Conservation (phyloP, 1,140 invertebrate genomes). For the Penaeus japonicus region DNA sequence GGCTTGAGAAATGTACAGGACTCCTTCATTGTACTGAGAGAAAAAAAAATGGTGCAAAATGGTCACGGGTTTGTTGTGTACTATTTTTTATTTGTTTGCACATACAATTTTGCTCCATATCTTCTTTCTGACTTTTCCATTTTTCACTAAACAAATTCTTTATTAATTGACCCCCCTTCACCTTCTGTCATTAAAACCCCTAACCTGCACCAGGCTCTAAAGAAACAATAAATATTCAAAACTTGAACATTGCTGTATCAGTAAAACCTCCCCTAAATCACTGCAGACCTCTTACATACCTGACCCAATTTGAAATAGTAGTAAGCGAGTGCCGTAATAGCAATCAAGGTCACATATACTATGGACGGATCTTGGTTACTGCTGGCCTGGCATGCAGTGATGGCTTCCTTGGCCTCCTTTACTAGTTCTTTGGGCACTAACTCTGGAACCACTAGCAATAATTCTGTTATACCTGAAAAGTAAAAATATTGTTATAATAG, state of each 20-base stretch:
- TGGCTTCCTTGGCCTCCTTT: not conserved
- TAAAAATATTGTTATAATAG: not conserved
- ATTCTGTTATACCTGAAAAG: conserved; percentile 26
- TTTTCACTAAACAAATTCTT: no score
- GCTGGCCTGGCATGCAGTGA: not conserved
- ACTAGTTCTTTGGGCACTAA: conserved; percentile 12
- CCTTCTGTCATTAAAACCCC: no score
- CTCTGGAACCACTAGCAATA: conserved; percentile 34
- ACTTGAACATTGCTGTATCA: no score
- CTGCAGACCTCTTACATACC: not conserved
- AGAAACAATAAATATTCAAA: no score
- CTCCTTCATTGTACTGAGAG: conserved; percentile 30
- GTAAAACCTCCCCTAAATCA: no score
- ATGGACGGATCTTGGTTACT: conserved; percentile 19
- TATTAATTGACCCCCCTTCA: no score
- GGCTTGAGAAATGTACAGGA: not conserved
- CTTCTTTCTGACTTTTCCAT: no score
- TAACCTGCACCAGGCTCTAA: no score
- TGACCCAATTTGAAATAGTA: conserved; percentile 27
- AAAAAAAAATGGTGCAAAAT: not conserved
- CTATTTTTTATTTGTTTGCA: no score
- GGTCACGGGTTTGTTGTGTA: no score
- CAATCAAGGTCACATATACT: not conserved
- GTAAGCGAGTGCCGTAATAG: conserved; percentile 21
- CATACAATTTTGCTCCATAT: no score